Conservation (phyloP, 2,888 invertebrate genomes). For the Orgyia antiqua region DNA sequence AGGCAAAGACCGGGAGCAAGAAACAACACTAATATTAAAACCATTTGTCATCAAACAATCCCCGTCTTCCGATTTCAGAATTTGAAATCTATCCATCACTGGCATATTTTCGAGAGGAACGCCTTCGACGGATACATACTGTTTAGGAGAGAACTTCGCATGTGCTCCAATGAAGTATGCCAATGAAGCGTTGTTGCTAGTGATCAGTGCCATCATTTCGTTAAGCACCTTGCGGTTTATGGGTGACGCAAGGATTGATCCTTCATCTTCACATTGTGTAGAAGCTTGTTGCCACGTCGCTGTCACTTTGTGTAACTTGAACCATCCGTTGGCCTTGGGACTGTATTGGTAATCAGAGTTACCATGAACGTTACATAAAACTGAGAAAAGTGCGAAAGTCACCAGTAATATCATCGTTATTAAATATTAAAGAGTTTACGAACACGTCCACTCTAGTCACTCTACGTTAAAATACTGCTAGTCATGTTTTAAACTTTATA, state of each 20-base stretch:
- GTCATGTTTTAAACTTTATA: no score
- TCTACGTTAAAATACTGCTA: no score
- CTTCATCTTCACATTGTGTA: constrained; percentile 3
- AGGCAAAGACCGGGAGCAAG: constrained; percentile 1
- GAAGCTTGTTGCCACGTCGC: constrained; percentile 2
- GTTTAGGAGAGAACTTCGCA: constrained; percentile 2
- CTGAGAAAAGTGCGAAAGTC: not conserved
- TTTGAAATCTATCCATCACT: not conserved
- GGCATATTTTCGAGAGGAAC: constrained; percentile 4
- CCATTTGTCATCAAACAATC: constrained; percentile 1
- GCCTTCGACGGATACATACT: constrained; percentile 6
- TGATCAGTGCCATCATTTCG: not conserved
- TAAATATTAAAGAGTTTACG: not conserved
- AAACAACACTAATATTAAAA: not conserved
- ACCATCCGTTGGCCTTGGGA: not conserved
- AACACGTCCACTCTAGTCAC: no score
- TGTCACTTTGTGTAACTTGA: constrained; percentile 2
- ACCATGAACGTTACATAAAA: not conserved
- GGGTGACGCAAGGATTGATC: constrained; percentile 3
- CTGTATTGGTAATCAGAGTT: constrained; percentile 2
- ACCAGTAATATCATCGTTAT: not conserved
- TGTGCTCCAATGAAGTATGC: constrained; percentile 2
- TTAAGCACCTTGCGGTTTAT: not conserved
- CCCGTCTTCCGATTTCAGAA: constrained; percentile 1
- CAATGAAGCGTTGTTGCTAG: not conserved